Evolutionary conservation across 2,888 invertebrate species (phyloP).

Genomic region (Hirtodrosophila duncani): DNA sequence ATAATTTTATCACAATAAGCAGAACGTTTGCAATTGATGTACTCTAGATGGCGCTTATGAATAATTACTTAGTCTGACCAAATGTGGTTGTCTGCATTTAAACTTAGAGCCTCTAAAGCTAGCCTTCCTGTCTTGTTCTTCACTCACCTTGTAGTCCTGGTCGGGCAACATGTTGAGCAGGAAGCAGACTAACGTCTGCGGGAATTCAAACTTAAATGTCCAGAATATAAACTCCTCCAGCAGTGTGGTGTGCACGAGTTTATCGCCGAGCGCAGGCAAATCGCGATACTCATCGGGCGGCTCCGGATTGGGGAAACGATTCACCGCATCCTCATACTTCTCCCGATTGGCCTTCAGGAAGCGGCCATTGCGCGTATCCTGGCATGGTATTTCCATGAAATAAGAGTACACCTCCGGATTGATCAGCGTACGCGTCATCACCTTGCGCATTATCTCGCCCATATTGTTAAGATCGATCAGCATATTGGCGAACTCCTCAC

Average conservation of each 20-base stretch:
- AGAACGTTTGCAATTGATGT: too few relatives aligned
- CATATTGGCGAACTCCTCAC: slow-evolving; percentile 93
- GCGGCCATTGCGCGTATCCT: slow-evolving; percentile 84
- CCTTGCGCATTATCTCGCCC: slow-evolving; percentile 96
- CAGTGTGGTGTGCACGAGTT: slow-evolving; percentile 89
- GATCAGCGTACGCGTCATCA: slow-evolving; percentile 94
- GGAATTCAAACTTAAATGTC: slow-evolving; percentile 98
- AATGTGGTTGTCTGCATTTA: too few relatives aligned
- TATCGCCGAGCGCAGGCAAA: slow-evolving; percentile 87
- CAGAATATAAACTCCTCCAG: slow-evolving; percentile 98
- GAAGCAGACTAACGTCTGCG: slow-evolving; percentile 96
- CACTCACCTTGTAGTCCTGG: slow-evolving; percentile 90
- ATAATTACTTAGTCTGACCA: too few relatives aligned
- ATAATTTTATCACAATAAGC: too few relatives aligned
- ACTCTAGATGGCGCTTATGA: too few relatives aligned
- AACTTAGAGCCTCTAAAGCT: too few relatives aligned
- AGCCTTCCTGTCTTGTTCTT: fast-evolving
- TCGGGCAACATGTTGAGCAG: slow-evolving; percentile 96
- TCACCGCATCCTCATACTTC: slow-evolving; percentile 89
- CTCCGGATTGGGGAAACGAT: slow-evolving; percentile 86
- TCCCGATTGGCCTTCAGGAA: slow-evolving; percentile 86
- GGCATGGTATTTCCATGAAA: slow-evolving; percentile 83
- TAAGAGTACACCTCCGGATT: slow-evolving; percentile 90
- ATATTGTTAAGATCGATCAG: slow-evolving; percentile 95
- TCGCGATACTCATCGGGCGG: slow-evolving; percentile 87